A percentile compares a stretch with the other conserved stretches of the same genome.
These are phyloP conservation scores for Hyla sarda DNA, from an alignment of 2,113 vertebrate genomes.

Conservation along the genomic window DNA sequence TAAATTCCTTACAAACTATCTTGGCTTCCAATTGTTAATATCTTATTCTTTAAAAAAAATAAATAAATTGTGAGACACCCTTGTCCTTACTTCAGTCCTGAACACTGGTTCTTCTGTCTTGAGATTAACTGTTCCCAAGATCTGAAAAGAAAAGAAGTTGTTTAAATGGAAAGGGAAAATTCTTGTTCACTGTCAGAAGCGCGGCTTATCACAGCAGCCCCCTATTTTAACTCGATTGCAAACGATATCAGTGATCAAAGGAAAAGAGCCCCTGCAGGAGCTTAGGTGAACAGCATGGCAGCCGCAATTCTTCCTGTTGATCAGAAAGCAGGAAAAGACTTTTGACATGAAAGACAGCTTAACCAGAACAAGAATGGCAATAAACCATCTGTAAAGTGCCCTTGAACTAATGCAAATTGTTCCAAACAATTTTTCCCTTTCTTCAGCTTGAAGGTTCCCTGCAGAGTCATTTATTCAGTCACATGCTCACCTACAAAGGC, in stretches of 20 bases:
- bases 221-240: conserved; percentile 84
- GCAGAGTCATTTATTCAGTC: conserved; percentile 77
- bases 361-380: conserved; percentile 84
- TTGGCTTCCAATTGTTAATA: conserved; percentile 30
- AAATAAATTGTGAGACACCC: conserved; percentile 34
- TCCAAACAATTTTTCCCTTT: conserved; percentile 75
- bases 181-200: conserved; percentile 75
- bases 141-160: conserved; percentile 68
- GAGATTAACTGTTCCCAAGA: conserved; percentile 72
- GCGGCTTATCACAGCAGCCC: conserved; percentile 82
- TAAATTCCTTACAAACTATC: conserved; percentile 24
- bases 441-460: conserved; percentile 68
- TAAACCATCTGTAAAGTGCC: conserved; percentile 83
- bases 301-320: conserved; percentile 83
- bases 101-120: conserved; percentile 61
- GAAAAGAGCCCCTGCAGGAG: conserved; percentile 75
- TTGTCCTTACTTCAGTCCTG: conserved; percentile 58
- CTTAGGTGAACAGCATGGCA: conserved; percentile 76
- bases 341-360: conserved; percentile 91
- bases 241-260: conserved; percentile 88
- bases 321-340: conserved; percentile 93
- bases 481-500: conserved; percentile 74
- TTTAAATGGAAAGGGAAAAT: conserved; percentile 68
- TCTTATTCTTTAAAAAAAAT: conserved; percentile 42
- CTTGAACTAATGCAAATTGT: conserved; percentile 83